Evolutionary conservation across 2,797 vertebrate species (phyloP), one percentile per base, ranked within the genome.

Genomic region (Cuniculus paca): DNA sequence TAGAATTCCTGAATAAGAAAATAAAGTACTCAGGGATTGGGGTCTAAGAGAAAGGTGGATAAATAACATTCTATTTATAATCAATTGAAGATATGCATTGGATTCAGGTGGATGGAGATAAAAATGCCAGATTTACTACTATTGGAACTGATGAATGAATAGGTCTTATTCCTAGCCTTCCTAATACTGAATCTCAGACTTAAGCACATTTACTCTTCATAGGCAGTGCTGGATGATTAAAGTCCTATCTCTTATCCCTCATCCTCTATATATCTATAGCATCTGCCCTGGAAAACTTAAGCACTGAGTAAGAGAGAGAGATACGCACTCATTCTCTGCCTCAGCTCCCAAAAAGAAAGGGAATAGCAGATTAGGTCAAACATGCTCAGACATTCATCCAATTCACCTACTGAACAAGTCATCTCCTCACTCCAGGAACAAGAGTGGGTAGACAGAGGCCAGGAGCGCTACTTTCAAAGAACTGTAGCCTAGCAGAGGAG

Each of bases 1-100:
- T 63, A 81, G 50, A 87, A 91, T 79, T 65, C 58, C 54, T 86
- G n/a, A 88, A 34, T 31, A 87, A 84, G 28, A 86, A n/a, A 63
- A 39, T 1, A 28, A 84, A 74, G 78, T 48, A 58, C 6, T 86
- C 52, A 42, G 80, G 17, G 31, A 22, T 28, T 56, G 6, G 58
- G 28, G 14, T 83, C 82, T 52, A 24, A 56, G 50, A 50, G 19
- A 11, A 75, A 65, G 56, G 24, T 12, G 63, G 75, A 1, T 22
- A 63, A 86, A 42, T 61, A 70, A 60, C 31, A 79, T 10, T 31
- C 39, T 19, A 48, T 56, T 93, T 82, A 26, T 36, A 79, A 93
- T 17, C 50, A 45, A 65, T 0, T n/a, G 36, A 60, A 36, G 91
- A 74, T 8, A 52, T 28, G 14, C 28, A 0, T 36, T 75, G 28